These are phyloP conservation scores for Eurois occulta DNA, from an alignment of 2,888 invertebrate genomes.

Conservation along the genomic window DNA sequence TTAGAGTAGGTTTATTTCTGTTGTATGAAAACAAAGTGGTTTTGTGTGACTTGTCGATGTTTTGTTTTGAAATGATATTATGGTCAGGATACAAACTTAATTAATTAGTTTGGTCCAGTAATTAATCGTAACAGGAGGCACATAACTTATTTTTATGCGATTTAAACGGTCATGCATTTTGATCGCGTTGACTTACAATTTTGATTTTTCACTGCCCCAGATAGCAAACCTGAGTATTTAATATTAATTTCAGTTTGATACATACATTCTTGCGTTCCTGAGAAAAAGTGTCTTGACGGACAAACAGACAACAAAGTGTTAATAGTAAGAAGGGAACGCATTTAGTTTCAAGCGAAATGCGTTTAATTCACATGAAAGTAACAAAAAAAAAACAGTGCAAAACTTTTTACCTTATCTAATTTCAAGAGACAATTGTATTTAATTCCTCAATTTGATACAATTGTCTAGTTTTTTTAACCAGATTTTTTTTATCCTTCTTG, in stretches of 20 bases:
- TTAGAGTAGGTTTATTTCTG: slow-evolving; percentile 12
- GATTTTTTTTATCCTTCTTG: not conserved
- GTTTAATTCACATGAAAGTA: not conserved
- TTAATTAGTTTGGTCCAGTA: not conserved
- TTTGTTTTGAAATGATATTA: not conserved
- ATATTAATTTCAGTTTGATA: too few relatives aligned
- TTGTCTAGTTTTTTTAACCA: not conserved
- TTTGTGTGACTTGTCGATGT: not conserved
- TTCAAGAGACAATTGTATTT: too few relatives aligned
- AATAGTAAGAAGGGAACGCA: not conserved
- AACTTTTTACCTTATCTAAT: not conserved
- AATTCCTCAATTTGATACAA: not conserved
- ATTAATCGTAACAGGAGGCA: not conserved
- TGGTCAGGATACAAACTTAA: not conserved
- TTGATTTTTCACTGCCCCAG: too few relatives aligned
- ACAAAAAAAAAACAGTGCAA: not conserved
- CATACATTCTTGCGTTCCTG: too few relatives aligned
- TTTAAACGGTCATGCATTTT: too few relatives aligned
- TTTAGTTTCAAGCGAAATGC: not conserved
- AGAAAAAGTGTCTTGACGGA: too few relatives aligned
- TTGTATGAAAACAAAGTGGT: not conserved
- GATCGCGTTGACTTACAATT: too few relatives aligned
- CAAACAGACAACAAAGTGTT: too few relatives aligned
- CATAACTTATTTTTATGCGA: not conserved
- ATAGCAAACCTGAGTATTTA: too few relatives aligned